Base-by-base conservation (phyloP, 2,888 invertebrate genomes). In the Epinotia nisella region DNA sequence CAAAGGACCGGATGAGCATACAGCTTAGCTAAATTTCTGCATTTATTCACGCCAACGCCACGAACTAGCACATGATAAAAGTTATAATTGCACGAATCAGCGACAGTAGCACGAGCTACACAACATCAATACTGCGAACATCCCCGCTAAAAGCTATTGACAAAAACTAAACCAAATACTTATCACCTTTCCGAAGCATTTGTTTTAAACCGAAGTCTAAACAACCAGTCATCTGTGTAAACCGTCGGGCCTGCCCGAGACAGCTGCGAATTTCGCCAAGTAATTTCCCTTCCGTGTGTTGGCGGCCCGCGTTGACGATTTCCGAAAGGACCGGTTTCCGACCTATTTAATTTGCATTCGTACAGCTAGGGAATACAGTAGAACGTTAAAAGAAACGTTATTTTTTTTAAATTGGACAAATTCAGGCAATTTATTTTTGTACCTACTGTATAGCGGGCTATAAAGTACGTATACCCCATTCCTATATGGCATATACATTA, bases 311-410 rank as follows among this genome's bases (percentile, higher is more conserved):
- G 55, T 35, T 58, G 70, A 56, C 58, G 65, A 61, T 21, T 65
- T 61, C 64, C 35, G 58, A 59, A 78, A 80, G 82, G 77, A 78
- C 78, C 81, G 78, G 76, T 75, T 85, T 84, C 80, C 83, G 79
- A 76, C 78, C 84, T 81, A 82, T 84, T 85, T 80, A 82, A 82
- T 79, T 78, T 80, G 76, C 69, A 72, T 67, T 67, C 56, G 55
- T 51, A 66, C 29, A 51, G 49, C 41, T 21, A 56, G 70, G 49
- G 64, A 67, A 56, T 61, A 72, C 53, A 72, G 67, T 53, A 55
- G 41, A 67, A 35, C 53, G 60, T 24, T 13, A n/a, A 61, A 4
- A 19, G 24, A 53, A 41, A 49, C 21, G 60, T 17, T 60, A 13
- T 13, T n/a, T 49, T n/a, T 49, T 49, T 45, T 45, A 4, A 45